These are phyloP conservation scores for Hemistola chrysoprasaria DNA, from an alignment of 2,888 invertebrate genomes.

Conservation along the genomic window DNA sequence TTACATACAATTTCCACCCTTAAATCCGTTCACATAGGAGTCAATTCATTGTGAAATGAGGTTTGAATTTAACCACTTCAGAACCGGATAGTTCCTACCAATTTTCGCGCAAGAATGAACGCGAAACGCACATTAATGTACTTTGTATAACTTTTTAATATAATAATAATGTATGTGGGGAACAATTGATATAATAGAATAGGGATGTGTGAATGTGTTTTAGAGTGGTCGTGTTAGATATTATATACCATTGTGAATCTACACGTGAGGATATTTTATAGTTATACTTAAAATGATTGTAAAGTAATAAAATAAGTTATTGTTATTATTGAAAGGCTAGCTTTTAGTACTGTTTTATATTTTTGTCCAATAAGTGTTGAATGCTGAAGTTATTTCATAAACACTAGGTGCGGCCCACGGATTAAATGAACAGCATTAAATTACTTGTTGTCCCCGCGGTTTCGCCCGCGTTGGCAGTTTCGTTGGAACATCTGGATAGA, in stretches of 20 bases:
- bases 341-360: no score
- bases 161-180: constrained; percentile 56
- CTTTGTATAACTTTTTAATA: constrained; percentile 76
- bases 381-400: no score
- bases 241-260: constrained; percentile 28
- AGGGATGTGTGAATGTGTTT: constrained; percentile 33
- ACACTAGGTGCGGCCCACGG: no score
- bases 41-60: constrained; percentile 5
- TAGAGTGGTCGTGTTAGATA: constrained; percentile 31
- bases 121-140: constrained; percentile 57
- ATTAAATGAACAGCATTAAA: no score
- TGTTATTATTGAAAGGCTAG: no score
- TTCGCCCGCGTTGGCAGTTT: no score
- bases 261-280: constrained; percentile 23
- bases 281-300: not conserved
- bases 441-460: no score
- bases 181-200: constrained; percentile 29
- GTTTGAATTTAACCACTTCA: constrained; percentile 55
- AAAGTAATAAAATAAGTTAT: no score
- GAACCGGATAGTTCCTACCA: constrained; percentile 73
- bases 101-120: constrained; percentile 70
- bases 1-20: constrained; percentile 20
- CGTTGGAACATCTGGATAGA: no score
- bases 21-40: constrained; percentile 18
- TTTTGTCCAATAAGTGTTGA: no score